Evolutionary conservation across 2,797 vertebrate species (phyloP).

Genomic region (Emys orbicularis): DNA sequence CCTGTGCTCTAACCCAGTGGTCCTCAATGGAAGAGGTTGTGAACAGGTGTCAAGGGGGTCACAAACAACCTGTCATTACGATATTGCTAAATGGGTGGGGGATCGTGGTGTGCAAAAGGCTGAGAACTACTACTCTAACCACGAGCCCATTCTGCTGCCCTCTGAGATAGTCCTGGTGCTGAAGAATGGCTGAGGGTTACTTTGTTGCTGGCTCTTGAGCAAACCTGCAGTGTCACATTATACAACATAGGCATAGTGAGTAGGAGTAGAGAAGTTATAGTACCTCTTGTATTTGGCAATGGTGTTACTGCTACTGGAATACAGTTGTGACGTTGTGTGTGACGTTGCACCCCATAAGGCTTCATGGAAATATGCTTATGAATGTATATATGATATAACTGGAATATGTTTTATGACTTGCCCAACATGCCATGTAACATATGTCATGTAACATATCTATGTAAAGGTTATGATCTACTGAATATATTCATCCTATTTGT

Average conservation of each 20-base stretch:
- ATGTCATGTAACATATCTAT: too few species aligned
- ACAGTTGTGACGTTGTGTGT: neutral
- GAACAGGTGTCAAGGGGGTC: neutral
- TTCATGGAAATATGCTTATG: too few species aligned
- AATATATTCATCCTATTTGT: too few species aligned
- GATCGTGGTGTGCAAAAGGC: neutral
- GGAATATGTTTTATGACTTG: too few species aligned
- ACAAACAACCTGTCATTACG: neutral
- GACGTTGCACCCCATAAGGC: too few species aligned
- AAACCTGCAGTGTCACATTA: neutral
- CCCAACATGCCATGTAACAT: too few species aligned
- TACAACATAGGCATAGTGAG: neutral
- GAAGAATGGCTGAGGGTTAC: too few species aligned
- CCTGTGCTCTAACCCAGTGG: neutral
- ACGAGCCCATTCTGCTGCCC: neutral
- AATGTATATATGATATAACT: too few species aligned
- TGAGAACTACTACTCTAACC: neutral
- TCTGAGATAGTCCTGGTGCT: too few species aligned
- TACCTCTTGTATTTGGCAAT: neutral
- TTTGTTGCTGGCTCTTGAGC: neutral
- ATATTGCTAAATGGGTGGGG: neutral
- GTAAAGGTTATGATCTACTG: too few species aligned
- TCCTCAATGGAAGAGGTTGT: neutral
- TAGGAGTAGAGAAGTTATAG: neutral
- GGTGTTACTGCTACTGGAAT: neutral